Base-by-base conservation (phyloP, 2,888 invertebrate genomes). In the Ophraella communa region DNA sequence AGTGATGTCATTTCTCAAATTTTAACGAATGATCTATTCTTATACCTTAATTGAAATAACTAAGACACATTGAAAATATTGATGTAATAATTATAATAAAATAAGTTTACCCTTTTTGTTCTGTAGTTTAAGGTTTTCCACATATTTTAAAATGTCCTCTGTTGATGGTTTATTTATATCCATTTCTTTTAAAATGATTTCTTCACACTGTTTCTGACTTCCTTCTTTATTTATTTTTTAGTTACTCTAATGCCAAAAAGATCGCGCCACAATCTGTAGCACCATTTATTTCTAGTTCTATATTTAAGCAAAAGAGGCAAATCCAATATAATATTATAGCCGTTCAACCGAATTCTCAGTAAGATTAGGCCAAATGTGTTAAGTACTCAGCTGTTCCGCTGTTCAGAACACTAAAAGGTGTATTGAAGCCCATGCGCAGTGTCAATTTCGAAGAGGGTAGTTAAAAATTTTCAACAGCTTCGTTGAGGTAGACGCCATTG, bases 401-500 rank as follows among this genome's bases (percentile, higher is more conserved):
- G 7, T 5, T 14, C 7, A 17, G 17, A 39, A 39, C 17, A 39
- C 14, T 17, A 2, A 5, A 5, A 39, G 7, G 2, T 1, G 4
- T 14, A 14, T 30, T 30, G 4, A 27, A 14, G n/a, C 4, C 20
- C 27, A n/a, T 27, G 54, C 54, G 54, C 39, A 54, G 54, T 39
- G n/a, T 3, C 10, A 39, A 30, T 23, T 23, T 3, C 14, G 39
- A 54, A 10, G 24, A 51, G 49, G 47, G 35, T 53, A 33, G 23
- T 45, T 45, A 20, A 53, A 33, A 21, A 51, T 69, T 71, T 70
- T 72, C 69, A 71, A 68, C 71, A 69, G 64, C 69, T 55, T 27
- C 66, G 66, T 73, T 60, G 68, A 68, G 69, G 67, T 66, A 67
- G 73, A 73, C 72, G 72, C 72, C 74, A 74, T 73, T 72, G 69